These are phyloP conservation scores for Mystacornis crossleyi DNA, from an alignment of 2,113 vertebrate genomes.

Conservation along the genomic window DNA sequence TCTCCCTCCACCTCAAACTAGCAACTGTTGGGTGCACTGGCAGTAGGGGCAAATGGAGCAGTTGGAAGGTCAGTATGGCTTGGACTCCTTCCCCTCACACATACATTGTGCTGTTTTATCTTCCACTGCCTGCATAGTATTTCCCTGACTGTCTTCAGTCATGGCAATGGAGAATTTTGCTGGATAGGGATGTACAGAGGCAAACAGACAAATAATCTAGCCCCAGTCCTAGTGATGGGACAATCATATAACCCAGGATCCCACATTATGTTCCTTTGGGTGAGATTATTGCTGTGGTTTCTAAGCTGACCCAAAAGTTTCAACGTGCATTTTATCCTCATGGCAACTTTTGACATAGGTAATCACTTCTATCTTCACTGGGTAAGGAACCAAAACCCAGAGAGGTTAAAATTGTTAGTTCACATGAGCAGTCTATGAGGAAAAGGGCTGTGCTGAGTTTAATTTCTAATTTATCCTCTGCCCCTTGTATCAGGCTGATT, in stretches of 20 bases:
- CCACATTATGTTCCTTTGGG: not conserved
- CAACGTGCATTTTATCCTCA: not conserved
- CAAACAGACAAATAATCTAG: not conserved
- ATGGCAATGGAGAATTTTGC: fast-evolving
- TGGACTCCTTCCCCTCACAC: not conserved
- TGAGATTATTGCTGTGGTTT: not conserved
- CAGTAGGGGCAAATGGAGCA: slow-evolving; percentile 86
- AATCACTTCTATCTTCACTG: not conserved
- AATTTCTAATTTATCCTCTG: not conserved
- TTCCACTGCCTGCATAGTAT: not conserved
- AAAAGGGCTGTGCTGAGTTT: not conserved
- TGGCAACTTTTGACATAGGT: not conserved
- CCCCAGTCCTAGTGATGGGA: not conserved
- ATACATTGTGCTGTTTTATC: not conserved
- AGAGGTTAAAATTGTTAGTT: not conserved
- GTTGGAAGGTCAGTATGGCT: slow-evolving; percentile 87
- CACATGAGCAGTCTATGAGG: not conserved
- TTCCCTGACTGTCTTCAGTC: not conserved
- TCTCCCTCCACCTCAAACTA: slow-evolving; percentile 46
- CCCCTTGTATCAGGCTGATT: not conserved
- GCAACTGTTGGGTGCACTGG: slow-evolving; percentile 88
- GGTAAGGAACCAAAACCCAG: not conserved
- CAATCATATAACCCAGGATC: not conserved
- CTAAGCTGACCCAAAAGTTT: not conserved
- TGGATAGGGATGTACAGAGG: not conserved